phyloP scores from a whole-genome alignment of 2,113 vertebrate genomes.

The Poecile atricapillus region DNA sequence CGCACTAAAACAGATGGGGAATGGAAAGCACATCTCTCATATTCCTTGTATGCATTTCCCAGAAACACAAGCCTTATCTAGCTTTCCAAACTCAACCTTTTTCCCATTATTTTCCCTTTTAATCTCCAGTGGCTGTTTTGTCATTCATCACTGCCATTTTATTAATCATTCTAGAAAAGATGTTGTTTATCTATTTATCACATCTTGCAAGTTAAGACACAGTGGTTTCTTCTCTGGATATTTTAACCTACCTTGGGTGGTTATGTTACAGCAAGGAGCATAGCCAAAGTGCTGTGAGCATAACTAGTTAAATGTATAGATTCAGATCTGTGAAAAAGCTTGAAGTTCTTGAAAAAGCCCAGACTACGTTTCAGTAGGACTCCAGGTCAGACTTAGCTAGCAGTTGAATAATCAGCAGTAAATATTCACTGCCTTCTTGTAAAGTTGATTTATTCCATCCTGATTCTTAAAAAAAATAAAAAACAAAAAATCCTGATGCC shows the following conservation, averaged over 20 bases:
- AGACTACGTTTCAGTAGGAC: neutral
- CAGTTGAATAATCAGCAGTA: neutral
- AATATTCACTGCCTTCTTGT: neutral
- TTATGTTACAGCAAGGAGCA: neutral
- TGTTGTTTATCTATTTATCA: neutral
- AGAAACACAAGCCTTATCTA: neutral
- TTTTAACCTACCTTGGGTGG: neutral
- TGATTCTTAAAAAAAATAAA: neutral
- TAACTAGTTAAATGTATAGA: neutral
- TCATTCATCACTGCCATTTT: neutral
- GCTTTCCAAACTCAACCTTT: neutral
- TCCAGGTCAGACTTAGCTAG: neutral
- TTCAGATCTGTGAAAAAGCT: neutral
- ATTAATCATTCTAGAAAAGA: neutral
- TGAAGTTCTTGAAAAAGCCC: neutral
- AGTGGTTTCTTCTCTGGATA: neutral
- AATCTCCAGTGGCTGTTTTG: neutral
- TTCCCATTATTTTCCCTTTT: neutral
- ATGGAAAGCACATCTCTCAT: neutral
- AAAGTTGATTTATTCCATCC: neutral
- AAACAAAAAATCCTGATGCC: neutral
- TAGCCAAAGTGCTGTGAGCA: neutral
- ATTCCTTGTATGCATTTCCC: neutral
- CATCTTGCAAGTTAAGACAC: neutral
- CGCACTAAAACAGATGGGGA: neutral